A percentile compares a stretch with the other conserved stretches of the same genome.
Conservation (phyloP, 2,888 invertebrate species). For the Mamestra brassicae region DNA sequence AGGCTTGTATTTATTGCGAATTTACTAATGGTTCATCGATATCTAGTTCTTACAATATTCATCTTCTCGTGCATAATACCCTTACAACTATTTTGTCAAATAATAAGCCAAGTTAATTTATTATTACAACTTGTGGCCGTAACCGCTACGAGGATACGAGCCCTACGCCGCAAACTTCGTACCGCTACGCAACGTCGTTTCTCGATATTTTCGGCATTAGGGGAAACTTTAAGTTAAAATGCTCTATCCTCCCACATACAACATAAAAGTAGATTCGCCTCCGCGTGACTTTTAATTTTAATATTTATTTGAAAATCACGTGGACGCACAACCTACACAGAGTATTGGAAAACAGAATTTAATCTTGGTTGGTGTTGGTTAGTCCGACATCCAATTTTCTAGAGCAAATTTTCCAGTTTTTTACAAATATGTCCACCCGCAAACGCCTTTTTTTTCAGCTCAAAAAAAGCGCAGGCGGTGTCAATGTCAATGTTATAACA, state of each 20-base stretch:
- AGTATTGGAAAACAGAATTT: neutral
- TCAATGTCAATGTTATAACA: neutral
- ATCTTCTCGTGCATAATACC: too few relatives aligned
- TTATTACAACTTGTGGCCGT: neutral
- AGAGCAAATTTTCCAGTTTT: neutral
- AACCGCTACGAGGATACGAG: conserved; percentile 5
- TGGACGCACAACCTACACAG: neutral
- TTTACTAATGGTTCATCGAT: too few relatives aligned
- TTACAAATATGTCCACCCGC: neutral
- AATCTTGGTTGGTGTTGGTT: neutral
- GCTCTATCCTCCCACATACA: neutral
- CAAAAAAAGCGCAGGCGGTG: neutral
- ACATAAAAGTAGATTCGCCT: neutral
- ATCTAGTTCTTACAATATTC: too few relatives aligned
- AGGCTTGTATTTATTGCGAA: too few relatives aligned
- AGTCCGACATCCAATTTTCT: neutral
- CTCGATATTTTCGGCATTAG: neutral
- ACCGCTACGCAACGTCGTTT: neutral
- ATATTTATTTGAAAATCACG: neutral
- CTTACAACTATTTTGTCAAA: conserved; percentile 12
- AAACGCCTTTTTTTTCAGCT: neutral
- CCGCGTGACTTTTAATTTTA: neutral
- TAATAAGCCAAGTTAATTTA: conserved; percentile 7
- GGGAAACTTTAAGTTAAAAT: neutral
- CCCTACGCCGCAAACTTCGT: conserved; percentile 15